These are phyloP conservation scores for Yasuhikotakia modesta DNA, from an alignment of 2,797 vertebrate species.

Conservation along the genomic window DNA sequence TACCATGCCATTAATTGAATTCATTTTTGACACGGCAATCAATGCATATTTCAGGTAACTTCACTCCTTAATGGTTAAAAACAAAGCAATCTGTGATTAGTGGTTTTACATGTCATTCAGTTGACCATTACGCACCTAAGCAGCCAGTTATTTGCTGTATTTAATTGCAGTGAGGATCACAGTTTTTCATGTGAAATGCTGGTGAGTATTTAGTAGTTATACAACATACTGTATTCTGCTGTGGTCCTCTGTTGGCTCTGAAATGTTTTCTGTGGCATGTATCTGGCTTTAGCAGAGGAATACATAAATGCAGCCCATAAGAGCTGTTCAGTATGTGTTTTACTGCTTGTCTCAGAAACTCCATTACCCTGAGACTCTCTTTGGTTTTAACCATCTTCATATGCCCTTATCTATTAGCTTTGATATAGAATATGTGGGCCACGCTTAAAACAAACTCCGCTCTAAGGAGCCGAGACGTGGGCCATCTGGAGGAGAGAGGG, in stretches of 20 bases:
- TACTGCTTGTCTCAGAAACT: constrained; percentile 52
- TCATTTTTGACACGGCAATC: no score
- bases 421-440: constrained; percentile 59
- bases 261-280: constrained; percentile 35
- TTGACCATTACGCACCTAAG: not conserved
- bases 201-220: not conserved
- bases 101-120: no score
- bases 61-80: not conserved
- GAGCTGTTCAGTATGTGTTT: constrained; percentile 52
- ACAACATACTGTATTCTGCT: constrained; percentile 1
- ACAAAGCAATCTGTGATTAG: not conserved
- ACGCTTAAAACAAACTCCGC: constrained; percentile 54
- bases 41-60: no score
- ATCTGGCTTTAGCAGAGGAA: constrained; percentile 49
- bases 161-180: not conserved
- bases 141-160: not conserved
- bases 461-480: constrained; percentile 33
- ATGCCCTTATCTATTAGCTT: constrained; percentile 48
- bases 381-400: constrained; percentile 57
- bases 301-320: constrained; percentile 32
- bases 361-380: constrained; percentile 37
- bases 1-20: no score
- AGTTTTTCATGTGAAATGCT: not conserved
- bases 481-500: constrained; percentile 44
- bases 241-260: constrained; percentile 36